Base-by-base conservation (phyloP, 2,797 vertebrate genomes). In the Anomalospiza imberbis region DNA sequence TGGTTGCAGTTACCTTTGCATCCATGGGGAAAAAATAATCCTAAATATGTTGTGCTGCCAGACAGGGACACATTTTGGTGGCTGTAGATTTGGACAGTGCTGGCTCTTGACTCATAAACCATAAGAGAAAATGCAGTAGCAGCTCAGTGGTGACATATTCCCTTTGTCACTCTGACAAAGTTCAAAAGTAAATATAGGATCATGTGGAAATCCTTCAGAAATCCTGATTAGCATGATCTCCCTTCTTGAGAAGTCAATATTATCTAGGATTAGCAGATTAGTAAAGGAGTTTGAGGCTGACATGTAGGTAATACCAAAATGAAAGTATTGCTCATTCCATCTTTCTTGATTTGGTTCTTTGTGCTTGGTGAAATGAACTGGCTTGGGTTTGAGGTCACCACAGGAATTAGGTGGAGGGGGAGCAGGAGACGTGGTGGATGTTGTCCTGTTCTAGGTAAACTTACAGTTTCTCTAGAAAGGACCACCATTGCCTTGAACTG, bases 151-250 rank as follows among this genome's bases (percentile, higher is more conserved):
- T 48, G 72, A 66, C 62, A 32, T 26, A 18, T 17, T 88, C 47
- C 32, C 44, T 48, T 91, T 94, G 68, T 92, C 78, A 57, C 57
- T 79, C 65, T 54, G 65, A 58, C 58, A 58, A 71, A 51, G 44
- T 88, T 78, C 44, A 67, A 38, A 90, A 93, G 76, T 84, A 93
- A 79, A 70, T 84, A 73, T 42, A 77, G 75, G 84, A 76, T 95
- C 66, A 73, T 40, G 48, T 60, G 36, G 53, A 96, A 95, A 84
- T 95, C 83, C 63, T 91, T 76, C 71, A 71, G 90, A 89, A 91
- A 95, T 78, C 92, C 95, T 70, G 91, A 94, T 96, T 93, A 97
- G 66, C 47, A 58, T 89, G 90, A 91, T 88, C 76, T 70, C 38
- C 53, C 42, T 62, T 89, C 75, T 81, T n/a, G 58, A 68, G 51